Evolutionary conservation across 2,113 vertebrate species (phyloP).

Genomic region (Lasiurus cinereus): DNA sequence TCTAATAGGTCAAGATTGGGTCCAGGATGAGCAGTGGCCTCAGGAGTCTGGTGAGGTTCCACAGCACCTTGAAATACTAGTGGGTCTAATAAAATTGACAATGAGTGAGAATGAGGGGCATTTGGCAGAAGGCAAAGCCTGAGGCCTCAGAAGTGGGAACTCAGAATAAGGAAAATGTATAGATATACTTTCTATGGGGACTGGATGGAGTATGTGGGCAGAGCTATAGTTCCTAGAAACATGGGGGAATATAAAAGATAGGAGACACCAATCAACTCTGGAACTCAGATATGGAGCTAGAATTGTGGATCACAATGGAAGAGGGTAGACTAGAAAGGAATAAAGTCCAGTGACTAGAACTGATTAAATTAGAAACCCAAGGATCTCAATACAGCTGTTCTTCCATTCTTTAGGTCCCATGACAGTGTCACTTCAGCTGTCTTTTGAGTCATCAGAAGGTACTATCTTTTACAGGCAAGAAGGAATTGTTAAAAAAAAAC

Average conservation of each 20-base stretch:
- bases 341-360: not conserved
- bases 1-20: not conserved
- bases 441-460: not conserved
- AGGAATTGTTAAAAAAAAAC: not conserved
- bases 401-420: not conserved
- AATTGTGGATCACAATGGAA: not conserved
- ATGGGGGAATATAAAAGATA: not conserved
- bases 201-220: not conserved
- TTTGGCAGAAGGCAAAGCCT: not conserved
- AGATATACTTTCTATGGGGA: not conserved
- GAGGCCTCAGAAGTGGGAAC: not conserved
- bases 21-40: not conserved
- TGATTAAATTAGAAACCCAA: not conserved
- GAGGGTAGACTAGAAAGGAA: not conserved
- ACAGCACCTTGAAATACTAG: not conserved
- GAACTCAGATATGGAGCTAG: not conserved
- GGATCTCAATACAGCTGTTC: not conserved
- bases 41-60: not conserved
- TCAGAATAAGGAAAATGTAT: not conserved
- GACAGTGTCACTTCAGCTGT: not conserved
- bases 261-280: not conserved
- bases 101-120: not conserved
- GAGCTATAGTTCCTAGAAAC: not conserved
- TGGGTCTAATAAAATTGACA: not conserved
- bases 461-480: conserved; percentile 10